Percentiles rank a stretch among this genome's conserved stretches.
phyloP scores from a whole-genome alignment of 53 echinoderm and acorn worm genomes.

The Arbacia lixula region DNA sequence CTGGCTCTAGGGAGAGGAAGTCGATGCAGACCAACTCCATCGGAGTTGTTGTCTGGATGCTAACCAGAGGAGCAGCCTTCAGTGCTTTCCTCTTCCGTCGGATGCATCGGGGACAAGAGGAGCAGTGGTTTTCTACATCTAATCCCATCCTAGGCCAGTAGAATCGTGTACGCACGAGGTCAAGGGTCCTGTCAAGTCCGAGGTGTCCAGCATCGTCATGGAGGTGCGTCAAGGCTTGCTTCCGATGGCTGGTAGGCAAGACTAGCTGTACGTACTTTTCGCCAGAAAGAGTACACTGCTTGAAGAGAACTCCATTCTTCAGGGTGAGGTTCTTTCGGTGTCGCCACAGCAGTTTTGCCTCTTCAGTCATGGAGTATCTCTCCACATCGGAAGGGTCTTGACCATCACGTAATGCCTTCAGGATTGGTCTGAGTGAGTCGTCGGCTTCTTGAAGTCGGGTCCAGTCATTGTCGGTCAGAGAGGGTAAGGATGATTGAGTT shows the following conservation, averaged over 20 bases:
- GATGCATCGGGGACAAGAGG: constrained; percentile 37
- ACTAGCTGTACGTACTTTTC: constrained; percentile 42
- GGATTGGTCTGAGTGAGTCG: neutral
- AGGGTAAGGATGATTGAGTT: neutral
- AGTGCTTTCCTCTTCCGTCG: constrained; percentile 36
- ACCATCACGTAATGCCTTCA: neutral
- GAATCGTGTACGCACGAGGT: constrained; percentile 45
- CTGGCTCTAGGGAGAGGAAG: no score
- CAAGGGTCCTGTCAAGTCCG: constrained; percentile 61
- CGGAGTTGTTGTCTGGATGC: constrained; percentile 48
- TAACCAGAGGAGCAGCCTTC: constrained; percentile 53
- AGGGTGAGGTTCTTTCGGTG: constrained; percentile 24
- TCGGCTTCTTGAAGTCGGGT: neutral
- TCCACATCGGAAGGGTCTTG: neutral
- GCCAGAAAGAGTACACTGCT: neutral
- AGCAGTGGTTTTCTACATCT: constrained; percentile 45
- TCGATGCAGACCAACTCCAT: constrained; percentile 66
- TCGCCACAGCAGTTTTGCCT: neutral
- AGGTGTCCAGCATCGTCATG: constrained; percentile 65
- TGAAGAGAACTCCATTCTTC: constrained; percentile 9
- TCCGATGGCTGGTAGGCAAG: constrained; percentile 25
- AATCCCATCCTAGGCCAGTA: constrained; percentile 61
- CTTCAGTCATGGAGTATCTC: neutral
- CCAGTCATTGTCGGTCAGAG: neutral
- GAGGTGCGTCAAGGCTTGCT: constrained; percentile 25